Evolutionary conservation across 1,140 invertebrate species (phyloP), one percentile per base, ranked within the genome.

Genomic region (Scaptomyza montana): DNA sequence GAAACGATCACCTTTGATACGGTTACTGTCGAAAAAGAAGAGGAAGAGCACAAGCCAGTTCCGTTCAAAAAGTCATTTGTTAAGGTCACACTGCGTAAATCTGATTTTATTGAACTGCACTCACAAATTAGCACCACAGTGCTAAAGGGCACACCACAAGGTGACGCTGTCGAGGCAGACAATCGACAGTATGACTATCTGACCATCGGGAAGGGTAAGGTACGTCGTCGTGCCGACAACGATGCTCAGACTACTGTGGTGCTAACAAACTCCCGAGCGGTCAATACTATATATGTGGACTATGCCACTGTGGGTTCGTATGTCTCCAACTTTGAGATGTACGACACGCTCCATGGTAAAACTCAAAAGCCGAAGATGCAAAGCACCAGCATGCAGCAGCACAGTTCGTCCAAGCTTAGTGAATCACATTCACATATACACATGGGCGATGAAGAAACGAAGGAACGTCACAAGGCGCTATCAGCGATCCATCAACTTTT

Each of bases 241-340:
- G 95, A 96, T 86, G 94, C 94, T 0, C 96, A 96, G 84, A 96
- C 95, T 0, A 90, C 93, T 1, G 86, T 92, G 25, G 74, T 92
- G 10, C 82, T 95, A 1, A 92, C 92, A 0, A 96, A 95, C 85
- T 92, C 93, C 1, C 91, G 94, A 56, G 93, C 93, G 3, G 95
- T 95, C 0, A 93, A 94, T 16, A 92, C 94, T 0, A 92, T 92
- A 2, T 85, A 92, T 56, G 90, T 93, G 1, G 91, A 92, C 51
- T 93, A 93, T 12, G 92, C 89, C 33, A 94, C 95, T 66, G 93
- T 92, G 6, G 90, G 92, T 5, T 93, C 93, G 0, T 95, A 95
- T 75, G 95, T 95, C 0, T 96, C 95, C 3, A 93, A 95, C 75
- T 96, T 95, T 94, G 94, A 95, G 61, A 95, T 96, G 94, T 94